Conservation (phyloP, 2,888 invertebrate species). For the Archips xylosteana region DNA sequence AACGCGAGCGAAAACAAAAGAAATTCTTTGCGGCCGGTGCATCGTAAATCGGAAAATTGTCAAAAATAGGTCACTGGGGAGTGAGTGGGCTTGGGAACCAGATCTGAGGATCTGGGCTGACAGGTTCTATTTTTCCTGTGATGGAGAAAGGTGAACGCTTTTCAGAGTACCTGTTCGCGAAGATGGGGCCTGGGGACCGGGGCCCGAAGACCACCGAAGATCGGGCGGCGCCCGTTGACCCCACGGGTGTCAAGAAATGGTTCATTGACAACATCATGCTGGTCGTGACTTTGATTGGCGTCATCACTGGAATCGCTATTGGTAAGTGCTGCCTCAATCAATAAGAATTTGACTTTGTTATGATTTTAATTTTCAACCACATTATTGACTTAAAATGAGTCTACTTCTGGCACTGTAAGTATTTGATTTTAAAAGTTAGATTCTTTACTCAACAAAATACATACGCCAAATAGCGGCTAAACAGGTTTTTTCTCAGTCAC, state of each 20-base stretch:
- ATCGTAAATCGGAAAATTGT: not conserved
- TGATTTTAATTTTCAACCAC: too few relatives aligned
- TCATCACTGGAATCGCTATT: constrained; percentile 89
- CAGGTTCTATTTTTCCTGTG: constrained; percentile 63
- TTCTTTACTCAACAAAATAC: too few relatives aligned
- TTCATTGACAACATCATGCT: constrained; percentile 91
- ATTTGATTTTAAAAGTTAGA: too few relatives aligned
- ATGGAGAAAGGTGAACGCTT: constrained; percentile 89
- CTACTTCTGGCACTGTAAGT: too few relatives aligned
- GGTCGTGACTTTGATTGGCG: constrained; percentile 92
- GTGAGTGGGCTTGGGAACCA: constrained; percentile 31
- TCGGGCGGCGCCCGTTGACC: constrained; percentile 87
- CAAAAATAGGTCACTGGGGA: constrained; percentile 39
- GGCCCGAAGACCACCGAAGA: constrained; percentile 87
- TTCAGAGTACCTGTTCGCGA: constrained; percentile 93
- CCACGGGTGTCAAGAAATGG: constrained; percentile 88
- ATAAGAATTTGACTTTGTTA: not conserved
- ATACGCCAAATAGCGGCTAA: too few relatives aligned
- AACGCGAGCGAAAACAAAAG: constrained; percentile 9
- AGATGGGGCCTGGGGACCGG: constrained; percentile 89
- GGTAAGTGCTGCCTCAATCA: constrained; percentile 80
- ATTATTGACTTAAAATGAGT: too few relatives aligned
- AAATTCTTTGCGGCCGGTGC: constrained; percentile 25
- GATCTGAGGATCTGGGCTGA: constrained; percentile 38
- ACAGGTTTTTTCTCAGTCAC: too few relatives aligned